Evolutionary conservation across 2,113 vertebrate species (phyloP).

Genomic region (Aspiorhynchus laticeps): DNA sequence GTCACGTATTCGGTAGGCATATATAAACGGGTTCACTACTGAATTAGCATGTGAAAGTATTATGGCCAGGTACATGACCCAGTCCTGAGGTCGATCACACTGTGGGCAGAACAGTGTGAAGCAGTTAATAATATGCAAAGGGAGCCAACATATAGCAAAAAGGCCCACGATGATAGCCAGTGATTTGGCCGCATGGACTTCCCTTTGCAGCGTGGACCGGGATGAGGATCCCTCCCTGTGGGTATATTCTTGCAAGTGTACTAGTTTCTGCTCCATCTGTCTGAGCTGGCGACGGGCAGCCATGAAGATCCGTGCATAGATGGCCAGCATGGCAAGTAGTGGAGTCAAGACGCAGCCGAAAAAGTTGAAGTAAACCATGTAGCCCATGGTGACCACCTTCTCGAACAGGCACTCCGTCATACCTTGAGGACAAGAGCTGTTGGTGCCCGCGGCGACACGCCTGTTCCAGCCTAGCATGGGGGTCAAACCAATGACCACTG

Average conservation of each 20-base stretch:
- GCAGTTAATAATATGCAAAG: slow-evolving; percentile 91
- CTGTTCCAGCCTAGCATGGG: slow-evolving; percentile 95
- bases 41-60: slow-evolving; percentile 94
- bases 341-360: slow-evolving; percentile 90
- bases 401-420: slow-evolving; percentile 88
- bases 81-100: slow-evolving; percentile 76
- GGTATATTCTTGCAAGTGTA: slow-evolving; percentile 57
- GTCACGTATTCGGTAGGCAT: slow-evolving; percentile 92
- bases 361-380: slow-evolving; percentile 98
- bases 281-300: slow-evolving; percentile 90
- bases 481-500: slow-evolving; percentile 89
- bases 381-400: slow-evolving; percentile 89
- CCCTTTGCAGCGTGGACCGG: slow-evolving; percentile 86
- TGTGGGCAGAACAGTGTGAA: slow-evolving; percentile 83
- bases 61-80: slow-evolving; percentile 92
- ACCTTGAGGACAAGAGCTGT: slow-evolving; percentile 68
- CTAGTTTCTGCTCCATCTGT: slow-evolving; percentile 83
- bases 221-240: slow-evolving; percentile 49
- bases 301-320: slow-evolving; percentile 93
- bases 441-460: slow-evolving; percentile 53
- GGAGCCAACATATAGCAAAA: slow-evolving; percentile 94
- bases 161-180: slow-evolving; percentile 94
- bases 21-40: slow-evolving; percentile 94
- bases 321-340: slow-evolving; percentile 87
- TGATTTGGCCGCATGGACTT: slow-evolving; percentile 92